A percentile compares a stretch with the other conserved stretches of the same genome.
Evolutionary conservation across 64 coral and sea anemone species (phyloP).

Genomic region (Montipora efflorescens): DNA sequence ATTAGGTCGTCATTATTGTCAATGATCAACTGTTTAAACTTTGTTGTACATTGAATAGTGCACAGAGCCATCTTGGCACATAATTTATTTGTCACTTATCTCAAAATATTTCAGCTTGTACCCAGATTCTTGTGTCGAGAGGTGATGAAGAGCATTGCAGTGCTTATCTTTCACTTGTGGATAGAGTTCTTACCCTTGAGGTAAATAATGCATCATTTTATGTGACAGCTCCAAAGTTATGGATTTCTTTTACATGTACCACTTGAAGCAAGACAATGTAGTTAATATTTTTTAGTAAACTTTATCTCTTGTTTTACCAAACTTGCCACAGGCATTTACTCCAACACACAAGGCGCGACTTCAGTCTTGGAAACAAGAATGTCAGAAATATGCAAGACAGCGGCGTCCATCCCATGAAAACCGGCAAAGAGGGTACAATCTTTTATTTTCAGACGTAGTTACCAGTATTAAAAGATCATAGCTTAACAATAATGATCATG

Average conservation of each 20-base stretch:
- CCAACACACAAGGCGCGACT: conserved; percentile 82
- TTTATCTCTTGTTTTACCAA: not conserved
- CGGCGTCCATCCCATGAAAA: conserved; percentile 84
- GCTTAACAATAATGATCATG: not conserved
- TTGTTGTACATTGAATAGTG: too few relatives aligned
- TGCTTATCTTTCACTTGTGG: conserved; percentile 84
- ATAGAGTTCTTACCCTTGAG: conserved; percentile 85
- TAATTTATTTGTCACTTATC: not conserved
- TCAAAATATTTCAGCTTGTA: conserved; percentile 77
- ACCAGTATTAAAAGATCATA: too few relatives aligned
- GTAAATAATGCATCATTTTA: conserved; percentile 32
- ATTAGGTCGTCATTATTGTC: too few relatives aligned
- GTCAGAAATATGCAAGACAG: conserved; percentile 80
- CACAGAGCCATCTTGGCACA: too few relatives aligned
- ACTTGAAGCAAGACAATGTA: too few relatives aligned
- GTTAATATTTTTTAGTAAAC: too few relatives aligned
- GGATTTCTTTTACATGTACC: too few relatives aligned
- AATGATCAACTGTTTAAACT: too few relatives aligned
- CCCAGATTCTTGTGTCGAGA: conserved; percentile 95
- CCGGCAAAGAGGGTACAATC: conserved; percentile 65
- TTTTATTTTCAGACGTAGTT: too few relatives aligned
- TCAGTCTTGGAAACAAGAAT: conserved; percentile 98
- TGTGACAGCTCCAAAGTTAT: too few relatives aligned
- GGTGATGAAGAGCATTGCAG: conserved; percentile 89
- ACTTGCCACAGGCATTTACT: conserved; percentile 80